These are phyloP conservation scores for Plumapathes pennacea DNA, from an alignment of 92 coral and sea anemone species.

Conservation along the genomic window DNA sequence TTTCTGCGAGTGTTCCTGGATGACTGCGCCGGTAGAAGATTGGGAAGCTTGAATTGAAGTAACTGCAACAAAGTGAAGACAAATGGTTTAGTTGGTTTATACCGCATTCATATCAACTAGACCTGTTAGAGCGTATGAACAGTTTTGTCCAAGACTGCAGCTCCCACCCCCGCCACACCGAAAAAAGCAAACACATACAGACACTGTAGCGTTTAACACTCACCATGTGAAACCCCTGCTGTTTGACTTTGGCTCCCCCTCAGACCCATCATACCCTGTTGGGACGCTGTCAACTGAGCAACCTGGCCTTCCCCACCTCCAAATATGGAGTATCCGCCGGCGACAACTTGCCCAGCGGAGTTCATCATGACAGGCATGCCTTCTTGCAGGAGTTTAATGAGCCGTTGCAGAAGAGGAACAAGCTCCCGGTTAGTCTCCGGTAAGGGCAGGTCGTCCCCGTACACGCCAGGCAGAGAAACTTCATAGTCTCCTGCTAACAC, in stretches of 20 bases:
- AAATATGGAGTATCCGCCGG: slow-evolving; percentile 36
- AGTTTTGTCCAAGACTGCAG: too few species aligned
- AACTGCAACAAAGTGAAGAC: neutral
- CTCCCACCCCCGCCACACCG: too few species aligned
- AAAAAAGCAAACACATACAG: too few species aligned
- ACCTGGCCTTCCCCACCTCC: slow-evolving; percentile 58
- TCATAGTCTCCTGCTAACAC: slow-evolving; percentile 88
- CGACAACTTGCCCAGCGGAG: slow-evolving; percentile 74
- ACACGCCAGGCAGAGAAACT: slow-evolving; percentile 70
- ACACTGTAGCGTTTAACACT: too few species aligned
- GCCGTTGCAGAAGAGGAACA: slow-evolving; percentile 87
- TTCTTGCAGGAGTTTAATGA: slow-evolving; percentile 82
- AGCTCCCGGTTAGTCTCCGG: slow-evolving; percentile 90
- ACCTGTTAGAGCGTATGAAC: too few species aligned
- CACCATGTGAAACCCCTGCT: too few species aligned
- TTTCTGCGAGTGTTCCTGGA: slow-evolving; percentile 7
- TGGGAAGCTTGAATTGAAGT: neutral
- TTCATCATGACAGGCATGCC: slow-evolving; percentile 72
- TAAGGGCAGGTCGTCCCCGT: slow-evolving; percentile 89
- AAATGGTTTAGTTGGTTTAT: too few species aligned
- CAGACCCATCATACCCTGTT: too few species aligned
- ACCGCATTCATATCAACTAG: too few species aligned
- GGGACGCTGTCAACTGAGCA: too few species aligned
- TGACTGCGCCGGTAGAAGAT: neutral
- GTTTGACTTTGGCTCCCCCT: too few species aligned